Base-by-base conservation (phyloP, 92 coral and sea anemone species). In the Palythoa heliodiscus region DNA sequence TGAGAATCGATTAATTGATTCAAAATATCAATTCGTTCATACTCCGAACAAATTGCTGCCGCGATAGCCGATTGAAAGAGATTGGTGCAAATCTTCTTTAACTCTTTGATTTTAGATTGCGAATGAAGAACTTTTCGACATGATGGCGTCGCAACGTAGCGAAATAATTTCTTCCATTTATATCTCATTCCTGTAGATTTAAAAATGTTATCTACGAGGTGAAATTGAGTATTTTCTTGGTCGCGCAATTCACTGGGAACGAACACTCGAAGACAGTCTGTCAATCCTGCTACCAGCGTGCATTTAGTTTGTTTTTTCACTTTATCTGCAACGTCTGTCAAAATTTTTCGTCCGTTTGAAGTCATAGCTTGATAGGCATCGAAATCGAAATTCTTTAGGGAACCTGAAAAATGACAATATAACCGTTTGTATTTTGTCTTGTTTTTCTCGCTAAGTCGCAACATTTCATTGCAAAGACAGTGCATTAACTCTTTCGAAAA, bases 61-160 rank as follows among this genome's bases (percentile, higher is more conserved):
- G 71, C 71, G 37, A 66, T 12, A 11, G 14, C 71, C 71, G 71
- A 66, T 19, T 66, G 71, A 66, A n/a, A 66, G 37, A 66, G 35
- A 5, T 66, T 66, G 71, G 35, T 66, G 14, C 71, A 66, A 10
- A 66, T 66, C 71, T 66, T 66, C 19, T 66, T 66, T 9, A 66
- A 24, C 19, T 66, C 71, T n/a, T 66, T 66, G 1, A n/a, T 7
- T 6, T 0, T n/a, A 11, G 20, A 66, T 14, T 66, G 71, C 5
- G 71, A 66, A 66, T 66, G 71, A 8, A 66, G 71, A 8, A 66
- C 0, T 20, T 66, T 66, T 66, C 71, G 71, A 66, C 71, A 66
- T 11, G 71, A 66, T 37, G 71, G 71, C 35, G 71, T 66, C 6
- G 71, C 71, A n/a, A 66, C 71, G 38, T 66, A 66, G 35, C 71